These are phyloP conservation scores for Hoplias malabaricus DNA, from an alignment of 2,113 vertebrate genomes.

Conservation along the genomic window DNA sequence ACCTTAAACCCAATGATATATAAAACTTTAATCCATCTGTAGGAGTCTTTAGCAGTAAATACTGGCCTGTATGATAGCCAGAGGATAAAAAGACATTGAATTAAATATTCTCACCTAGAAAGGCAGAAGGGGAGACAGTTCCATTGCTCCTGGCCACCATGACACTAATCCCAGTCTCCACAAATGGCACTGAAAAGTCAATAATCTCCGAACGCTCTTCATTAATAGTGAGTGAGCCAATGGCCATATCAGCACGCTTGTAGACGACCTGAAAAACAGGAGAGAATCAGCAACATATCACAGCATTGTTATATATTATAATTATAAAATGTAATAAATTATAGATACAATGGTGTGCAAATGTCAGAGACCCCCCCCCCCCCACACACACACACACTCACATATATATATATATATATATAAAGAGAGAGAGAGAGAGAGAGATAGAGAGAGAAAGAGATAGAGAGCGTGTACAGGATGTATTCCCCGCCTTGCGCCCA, in stretches of 20 bases:
- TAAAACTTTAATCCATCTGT: slow-evolving; percentile 59
- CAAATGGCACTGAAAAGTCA: slow-evolving; percentile 97
- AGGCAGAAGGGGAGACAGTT: slow-evolving; percentile 94
- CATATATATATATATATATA: no score
- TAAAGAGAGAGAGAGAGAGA: no score
- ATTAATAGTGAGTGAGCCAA: slow-evolving; percentile 97
- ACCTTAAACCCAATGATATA: slow-evolving; percentile 50
- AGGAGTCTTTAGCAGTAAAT: slow-evolving; percentile 16
- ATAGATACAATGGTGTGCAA: no score
- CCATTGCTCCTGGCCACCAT: slow-evolving; percentile 98
- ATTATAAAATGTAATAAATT: no score
- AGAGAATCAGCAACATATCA: background rate
- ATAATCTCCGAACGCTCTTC: slow-evolving; percentile 96
- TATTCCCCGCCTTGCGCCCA: no score
- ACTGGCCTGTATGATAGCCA: background rate
- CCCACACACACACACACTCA: no score
- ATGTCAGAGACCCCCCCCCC: no score
- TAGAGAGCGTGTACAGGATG: no score
- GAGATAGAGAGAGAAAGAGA: no score
- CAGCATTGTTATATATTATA: background rate
- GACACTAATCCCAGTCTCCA: slow-evolving; percentile 97
- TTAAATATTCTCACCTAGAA: slow-evolving; percentile 81
- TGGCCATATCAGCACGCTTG: slow-evolving; percentile 95
- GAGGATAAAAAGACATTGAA: background rate
- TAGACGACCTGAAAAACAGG: slow-evolving; percentile 84